These are phyloP conservation scores for Gryllus longicercus DNA, from an alignment of 2,888 invertebrate genomes.

Conservation along the genomic window DNA sequence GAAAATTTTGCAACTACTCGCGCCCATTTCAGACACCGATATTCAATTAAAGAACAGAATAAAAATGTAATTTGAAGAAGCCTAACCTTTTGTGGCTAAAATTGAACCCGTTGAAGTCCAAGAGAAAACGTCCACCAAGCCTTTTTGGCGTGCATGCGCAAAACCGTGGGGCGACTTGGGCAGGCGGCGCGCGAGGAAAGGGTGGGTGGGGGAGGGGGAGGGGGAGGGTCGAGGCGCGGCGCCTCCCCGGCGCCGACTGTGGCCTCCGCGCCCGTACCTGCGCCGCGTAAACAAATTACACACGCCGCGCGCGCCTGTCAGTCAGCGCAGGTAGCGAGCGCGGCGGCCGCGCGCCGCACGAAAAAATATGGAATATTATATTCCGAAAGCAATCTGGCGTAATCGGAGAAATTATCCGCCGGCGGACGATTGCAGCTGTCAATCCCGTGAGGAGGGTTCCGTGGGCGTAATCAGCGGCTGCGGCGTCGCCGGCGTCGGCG, in stretches of 20 bases:
- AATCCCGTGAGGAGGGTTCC: not conserved
- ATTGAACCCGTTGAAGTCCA: not conserved
- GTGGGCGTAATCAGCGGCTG: not conserved
- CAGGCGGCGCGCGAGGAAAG: not conserved
- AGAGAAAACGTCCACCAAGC: not conserved
- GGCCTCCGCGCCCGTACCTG: not conserved
- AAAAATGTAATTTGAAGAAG: too few relatives aligned
- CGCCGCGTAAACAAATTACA: slow-evolving; percentile 8
- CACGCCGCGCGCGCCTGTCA: not conserved
- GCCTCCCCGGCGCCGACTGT: not conserved
- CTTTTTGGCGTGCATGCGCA: not conserved
- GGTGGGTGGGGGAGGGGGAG: not conserved
- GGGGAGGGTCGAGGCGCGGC: not conserved
- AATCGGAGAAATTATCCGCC: not conserved
- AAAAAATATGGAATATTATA: not conserved
- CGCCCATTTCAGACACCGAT: too few relatives aligned
- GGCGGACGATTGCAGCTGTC: not conserved
- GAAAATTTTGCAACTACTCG: too few relatives aligned
- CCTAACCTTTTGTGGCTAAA: too few relatives aligned
- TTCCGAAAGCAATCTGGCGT: not conserved
- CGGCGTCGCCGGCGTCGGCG: too few relatives aligned
- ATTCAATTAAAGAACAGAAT: too few relatives aligned
- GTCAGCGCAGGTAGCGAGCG: not conserved
- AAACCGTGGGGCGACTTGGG: not conserved
- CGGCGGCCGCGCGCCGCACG: not conserved